Evolutionary conservation across 2,888 invertebrate genomes (phyloP).

Genomic region (Deilephila porcellus): DNA sequence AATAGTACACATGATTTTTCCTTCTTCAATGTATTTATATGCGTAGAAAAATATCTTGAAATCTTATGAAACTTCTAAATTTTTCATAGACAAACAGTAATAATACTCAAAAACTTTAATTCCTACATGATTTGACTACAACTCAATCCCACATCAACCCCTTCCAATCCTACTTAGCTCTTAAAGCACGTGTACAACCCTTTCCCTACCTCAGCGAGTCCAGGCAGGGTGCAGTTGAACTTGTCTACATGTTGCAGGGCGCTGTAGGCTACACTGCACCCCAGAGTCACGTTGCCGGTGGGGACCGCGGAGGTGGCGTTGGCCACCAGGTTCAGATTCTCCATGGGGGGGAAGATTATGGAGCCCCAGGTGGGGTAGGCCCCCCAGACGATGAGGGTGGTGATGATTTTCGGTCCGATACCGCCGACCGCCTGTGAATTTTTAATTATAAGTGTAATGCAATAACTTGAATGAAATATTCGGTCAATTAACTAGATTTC

Average conservation of each 20-base stretch:
- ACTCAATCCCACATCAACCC: neutral
- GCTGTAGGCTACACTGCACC: slow-evolving; percentile 49
- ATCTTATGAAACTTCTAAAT: no score
- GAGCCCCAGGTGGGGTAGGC: slow-evolving; percentile 91
- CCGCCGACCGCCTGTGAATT: slow-evolving; percentile 88
- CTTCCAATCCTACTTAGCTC: neutral
- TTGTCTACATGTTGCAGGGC: slow-evolving; percentile 39
- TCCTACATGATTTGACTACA: neutral
- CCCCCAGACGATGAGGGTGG: slow-evolving; percentile 88
- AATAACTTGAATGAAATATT: no score
- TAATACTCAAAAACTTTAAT: neutral
- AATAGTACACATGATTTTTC: no score
- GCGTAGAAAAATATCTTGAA: no score
- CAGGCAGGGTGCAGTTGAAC: slow-evolving; percentile 57
- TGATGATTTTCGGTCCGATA: slow-evolving; percentile 90
- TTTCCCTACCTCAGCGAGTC: slow-evolving; percentile 43
- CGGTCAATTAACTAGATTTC: no score
- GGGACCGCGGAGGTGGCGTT: slow-evolving; percentile 30
- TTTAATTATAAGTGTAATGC: neutral
- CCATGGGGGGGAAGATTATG: slow-evolving; percentile 82
- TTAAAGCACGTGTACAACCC: slow-evolving; percentile 60
- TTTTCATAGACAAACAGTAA: no score
- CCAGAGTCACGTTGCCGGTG: slow-evolving; percentile 45
- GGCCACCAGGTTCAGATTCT: slow-evolving; percentile 30
- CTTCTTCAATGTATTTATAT: no score